Evolutionary conservation across 92 coral and sea anemone genomes (phyloP).

Genomic region (Bergia sp.): DNA sequence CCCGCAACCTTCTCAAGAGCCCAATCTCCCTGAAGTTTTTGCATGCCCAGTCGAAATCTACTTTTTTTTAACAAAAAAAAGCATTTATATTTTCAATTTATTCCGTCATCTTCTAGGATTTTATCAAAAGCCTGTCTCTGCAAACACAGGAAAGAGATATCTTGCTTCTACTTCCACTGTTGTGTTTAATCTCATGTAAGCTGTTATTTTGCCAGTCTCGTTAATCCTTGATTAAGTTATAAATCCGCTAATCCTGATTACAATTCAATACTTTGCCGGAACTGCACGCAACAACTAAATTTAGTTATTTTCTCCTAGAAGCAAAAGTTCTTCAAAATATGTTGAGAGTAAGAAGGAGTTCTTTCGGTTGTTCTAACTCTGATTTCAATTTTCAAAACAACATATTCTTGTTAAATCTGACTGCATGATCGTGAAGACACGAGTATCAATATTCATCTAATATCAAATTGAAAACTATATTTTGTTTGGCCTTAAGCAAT

Average conservation of each 20-base stretch:
- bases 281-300: not conserved
- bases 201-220: not conserved
- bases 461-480: not conserved
- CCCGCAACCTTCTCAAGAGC: not conserved
- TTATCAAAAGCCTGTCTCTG: not conserved
- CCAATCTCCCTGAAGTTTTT: not conserved
- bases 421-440: not conserved
- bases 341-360: not conserved
- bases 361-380: not conserved
- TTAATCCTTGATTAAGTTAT: conserved; percentile 8
- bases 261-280: not conserved
- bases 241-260: not conserved
- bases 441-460: not conserved
- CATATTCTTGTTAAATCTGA: no score
- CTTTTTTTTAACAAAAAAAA: not conserved
- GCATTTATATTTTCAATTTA: not conserved
- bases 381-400: no score
- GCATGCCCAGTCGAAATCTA: not conserved
- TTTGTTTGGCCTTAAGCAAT: not conserved
- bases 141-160: not conserved
- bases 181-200: not conserved
- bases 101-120: not conserved
- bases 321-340: not conserved
- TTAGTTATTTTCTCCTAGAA: not conserved
- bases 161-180: not conserved